Percentiles rank a stretch among this genome's conserved stretches.
phyloP scores from a whole-genome alignment of 1,140 invertebrate genomes.

The Hyposmocoma kahamanoa region DNA sequence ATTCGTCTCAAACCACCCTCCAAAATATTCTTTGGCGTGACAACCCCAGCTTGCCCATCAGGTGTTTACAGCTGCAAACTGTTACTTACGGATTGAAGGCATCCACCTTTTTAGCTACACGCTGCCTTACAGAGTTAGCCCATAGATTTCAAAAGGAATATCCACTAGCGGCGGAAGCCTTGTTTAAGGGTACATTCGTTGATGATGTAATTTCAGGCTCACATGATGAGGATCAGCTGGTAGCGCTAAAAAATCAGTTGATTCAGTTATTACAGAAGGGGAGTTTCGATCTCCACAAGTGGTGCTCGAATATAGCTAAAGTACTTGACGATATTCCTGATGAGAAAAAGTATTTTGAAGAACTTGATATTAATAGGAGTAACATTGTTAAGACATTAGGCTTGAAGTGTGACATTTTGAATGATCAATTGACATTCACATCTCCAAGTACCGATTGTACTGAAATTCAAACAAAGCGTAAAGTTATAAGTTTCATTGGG shows the following conservation, averaged over 20 bases:
- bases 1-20: neutral
- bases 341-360: neutral
- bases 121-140: conserved; percentile 10
- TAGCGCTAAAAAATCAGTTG: neutral
- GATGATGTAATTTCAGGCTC: neutral
- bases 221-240: neutral
- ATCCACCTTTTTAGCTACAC: conserved; percentile 16
- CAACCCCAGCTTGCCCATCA: neutral
- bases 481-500: conserved; percentile 17
- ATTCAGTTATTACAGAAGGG: neutral
- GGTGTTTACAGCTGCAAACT: conserved; percentile 4
- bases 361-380: neutral
- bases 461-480: conserved; percentile 12
- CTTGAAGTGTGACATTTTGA: neutral
- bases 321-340: conserved; percentile 4
- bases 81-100: conserved; percentile 25
- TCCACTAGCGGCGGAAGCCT: neutral
- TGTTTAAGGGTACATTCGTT: conserved; percentile 2
- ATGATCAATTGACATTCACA: conserved; percentile 3
- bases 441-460: neutral
- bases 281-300: conserved; percentile 11
- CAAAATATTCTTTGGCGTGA: conserved; percentile 7
- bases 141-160: neutral
- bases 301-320: conserved; percentile 1
- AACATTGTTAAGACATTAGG: conserved; percentile 4